phyloP scores from a whole-genome alignment of 2,888 invertebrate genomes.

The Heteropelma amictum region DNA sequence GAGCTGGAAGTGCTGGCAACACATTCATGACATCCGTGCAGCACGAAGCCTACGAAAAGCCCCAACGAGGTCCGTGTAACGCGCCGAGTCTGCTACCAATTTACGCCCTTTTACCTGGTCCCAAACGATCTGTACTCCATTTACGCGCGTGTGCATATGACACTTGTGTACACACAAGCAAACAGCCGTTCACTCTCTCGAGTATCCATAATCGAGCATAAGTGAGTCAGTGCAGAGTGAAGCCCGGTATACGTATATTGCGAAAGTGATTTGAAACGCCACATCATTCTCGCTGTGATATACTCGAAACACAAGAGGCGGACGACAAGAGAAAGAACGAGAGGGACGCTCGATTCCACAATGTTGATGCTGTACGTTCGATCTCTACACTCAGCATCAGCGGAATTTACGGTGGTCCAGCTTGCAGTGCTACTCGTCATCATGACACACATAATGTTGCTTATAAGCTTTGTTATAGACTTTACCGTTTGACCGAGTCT shows the following conservation, averaged over 20 bases:
- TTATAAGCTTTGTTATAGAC: background rate
- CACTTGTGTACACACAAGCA: background rate
- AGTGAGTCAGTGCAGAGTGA: conserved; percentile 23
- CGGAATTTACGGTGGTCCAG: conserved; percentile 28
- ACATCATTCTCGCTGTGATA: conserved; percentile 38
- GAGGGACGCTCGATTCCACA: conserved; percentile 17
- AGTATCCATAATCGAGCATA: conserved; percentile 45
- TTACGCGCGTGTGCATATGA: background rate
- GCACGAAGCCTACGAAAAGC: background rate
- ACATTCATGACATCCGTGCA: background rate
- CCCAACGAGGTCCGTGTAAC: background rate
- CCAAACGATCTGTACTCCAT: background rate
- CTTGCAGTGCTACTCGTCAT: conserved; percentile 14
- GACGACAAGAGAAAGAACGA: background rate
- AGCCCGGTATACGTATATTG: conserved; percentile 25
- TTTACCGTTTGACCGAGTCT: background rate
- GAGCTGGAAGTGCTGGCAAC: background rate
- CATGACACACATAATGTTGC: background rate
- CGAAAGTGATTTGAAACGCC: conserved; percentile 52
- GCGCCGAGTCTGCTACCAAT: background rate
- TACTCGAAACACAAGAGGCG: conserved; percentile 18
- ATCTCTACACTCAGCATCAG: conserved; percentile 13
- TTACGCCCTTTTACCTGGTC: background rate
- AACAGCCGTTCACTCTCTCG: conserved; percentile 15
- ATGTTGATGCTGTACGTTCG: conserved; percentile 17